Evolutionary conservation across 2,888 invertebrate species (phyloP), one percentile per base, ranked within the genome.

Genomic region (Volucella zonaria): DNA sequence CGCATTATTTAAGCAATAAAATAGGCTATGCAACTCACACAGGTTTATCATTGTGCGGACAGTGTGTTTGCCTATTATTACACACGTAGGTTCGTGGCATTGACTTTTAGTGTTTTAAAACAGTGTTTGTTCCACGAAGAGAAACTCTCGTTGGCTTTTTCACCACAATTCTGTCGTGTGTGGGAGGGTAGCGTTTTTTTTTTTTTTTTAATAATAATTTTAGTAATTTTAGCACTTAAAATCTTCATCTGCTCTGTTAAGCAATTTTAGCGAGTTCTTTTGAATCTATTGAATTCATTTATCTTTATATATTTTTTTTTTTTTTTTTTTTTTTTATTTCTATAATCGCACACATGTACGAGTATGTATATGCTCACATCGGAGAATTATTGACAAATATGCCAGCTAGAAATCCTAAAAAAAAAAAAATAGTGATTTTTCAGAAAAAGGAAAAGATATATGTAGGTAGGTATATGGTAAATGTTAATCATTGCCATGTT

Each of bases 1-100:
- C 59, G 59, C 71, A 59, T 71, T 59, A 71, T 71, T 71, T 42
- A 59, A 49, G 18, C 47, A 70, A 59, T 49, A 70, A 23, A 42
- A 68, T 45, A 56, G 56, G 49, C 49, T 10, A 40, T 42, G 23
- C 49, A 59, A 51, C 45, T 9, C 31, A 70, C 47, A 70, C 68
- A 70, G 47, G 43, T 47, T 58, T 67, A 58, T 15, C 43, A 45
- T 12, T n/a, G 31, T 6, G 14, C 23, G 54, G 68, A 68, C 45
- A 56, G 40, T 70, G 9, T 12, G 38, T 45, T 58, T 18, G 31
- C 15, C 31, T 47, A 15, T 45, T 54, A 45, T 56, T 45, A 43
- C 14, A 6, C 18, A 56, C 45, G 12, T 31, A 43, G 54, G 43
- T 52, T 40, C 40, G 49, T 40, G 10, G 18, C 42, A 66, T 59